Evolutionary conservation across 2,113 vertebrate genomes (phyloP), one percentile per base, ranked within the genome.

Genomic region (Theropithecus gelada): DNA sequence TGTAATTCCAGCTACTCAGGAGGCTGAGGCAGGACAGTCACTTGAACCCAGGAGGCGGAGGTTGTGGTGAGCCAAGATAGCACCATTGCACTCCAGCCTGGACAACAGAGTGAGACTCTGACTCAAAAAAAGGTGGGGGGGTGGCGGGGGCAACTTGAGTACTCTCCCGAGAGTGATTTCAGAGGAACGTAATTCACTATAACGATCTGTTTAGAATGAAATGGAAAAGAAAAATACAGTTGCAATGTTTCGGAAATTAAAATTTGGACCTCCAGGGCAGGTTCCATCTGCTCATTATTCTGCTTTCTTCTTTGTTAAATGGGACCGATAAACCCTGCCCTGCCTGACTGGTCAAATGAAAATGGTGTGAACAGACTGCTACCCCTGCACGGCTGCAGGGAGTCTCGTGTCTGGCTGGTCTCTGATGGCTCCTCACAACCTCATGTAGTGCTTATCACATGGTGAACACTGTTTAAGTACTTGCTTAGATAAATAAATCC

Each of bases 231-330:
- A 73, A 91, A 95, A 93, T 90, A 59, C 55, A 64, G 32, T 70
- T 92, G 22, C 30, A 95, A 84, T 72, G 43, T 70, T 68, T 94
- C n/a, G 90, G 48, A 98, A 94, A 61, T 50, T 75, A 83, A 72
- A 92, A n/a, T 95, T 84, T 94, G 38, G 48, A 87, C 35, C 38
- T 38, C n/a, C 16, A 81, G 81, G 35, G 45, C 57, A 4, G 43
- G 40, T 52, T 89, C 23, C 25, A 55, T 32, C 35, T 80, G 52
- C 18, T 88, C 35, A 81, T 45, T 81, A 85, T 11, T 79, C 40
- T 81, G 38, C 55, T 75, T 87, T 72, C 55, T 81, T 23, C 73
- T 76, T 40, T 68, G 13, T 90, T 87, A 90, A 79, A 70, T 32
- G 32, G 50, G 14, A 64, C 20, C 48, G 89, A 96, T 66, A 79